Evolutionary conservation across 2,888 invertebrate species (phyloP).

Genomic region (Stictocephala bisonia): DNA sequence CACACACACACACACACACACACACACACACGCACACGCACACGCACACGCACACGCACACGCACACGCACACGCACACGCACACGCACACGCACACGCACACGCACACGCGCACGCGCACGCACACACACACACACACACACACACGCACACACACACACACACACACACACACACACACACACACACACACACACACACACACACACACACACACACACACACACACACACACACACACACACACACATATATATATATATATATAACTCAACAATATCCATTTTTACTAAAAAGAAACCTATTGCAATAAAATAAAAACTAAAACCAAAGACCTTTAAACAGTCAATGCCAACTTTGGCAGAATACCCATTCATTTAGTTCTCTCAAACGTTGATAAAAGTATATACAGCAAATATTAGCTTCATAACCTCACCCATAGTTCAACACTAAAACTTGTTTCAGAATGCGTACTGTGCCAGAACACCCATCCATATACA

Average conservation of each 20-base stretch:
- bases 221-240: conserved; percentile 39
- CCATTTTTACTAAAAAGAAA: no score
- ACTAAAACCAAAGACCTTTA: no score
- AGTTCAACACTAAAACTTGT: no score
- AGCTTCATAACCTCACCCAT: no score
- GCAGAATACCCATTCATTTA: no score
- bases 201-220: conserved; percentile 31
- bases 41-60: conserved; percentile 7
- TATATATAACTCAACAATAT: background rate
- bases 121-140: conserved; percentile 24
- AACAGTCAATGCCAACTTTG: no score
- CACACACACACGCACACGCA: background rate
- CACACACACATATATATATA: background rate
- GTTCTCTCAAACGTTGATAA: no score
- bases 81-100: conserved; percentile 17
- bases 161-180: conserved; percentile 38
- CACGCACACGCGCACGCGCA: conserved; percentile 16
- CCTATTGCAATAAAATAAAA: no score
- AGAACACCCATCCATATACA: no score
- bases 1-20: no score
- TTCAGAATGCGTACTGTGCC: no score
- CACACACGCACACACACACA: conserved; percentile 24
- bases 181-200: conserved; percentile 40
- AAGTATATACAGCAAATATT: no score
- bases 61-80: conserved; percentile 10